Conservation (phyloP, 2,888 invertebrate species). For the Acleris cristana region DNA sequence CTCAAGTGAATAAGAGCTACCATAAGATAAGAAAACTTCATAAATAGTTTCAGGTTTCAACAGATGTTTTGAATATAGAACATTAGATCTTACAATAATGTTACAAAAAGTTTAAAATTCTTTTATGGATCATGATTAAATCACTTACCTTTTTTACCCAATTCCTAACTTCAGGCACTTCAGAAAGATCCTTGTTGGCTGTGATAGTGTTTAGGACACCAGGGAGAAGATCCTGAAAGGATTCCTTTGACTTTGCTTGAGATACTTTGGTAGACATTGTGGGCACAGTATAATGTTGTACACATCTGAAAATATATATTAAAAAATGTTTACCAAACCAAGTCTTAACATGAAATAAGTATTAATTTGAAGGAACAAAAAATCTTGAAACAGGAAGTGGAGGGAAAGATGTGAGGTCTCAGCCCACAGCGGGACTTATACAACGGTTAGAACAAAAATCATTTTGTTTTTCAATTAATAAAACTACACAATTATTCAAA, state of each 20-base stretch:
- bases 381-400: background rate
- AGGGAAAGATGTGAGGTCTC: no score
- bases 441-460: no score
- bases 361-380: background rate
- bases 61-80: no score
- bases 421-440: no score
- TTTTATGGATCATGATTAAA: background rate
- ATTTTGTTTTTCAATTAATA: no score
- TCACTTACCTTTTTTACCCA: conserved; percentile 70
- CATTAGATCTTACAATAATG: no score
- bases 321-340: background rate
- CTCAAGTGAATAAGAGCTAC: no score
- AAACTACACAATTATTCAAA: no score
- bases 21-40: no score
- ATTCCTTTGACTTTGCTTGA: conserved; percentile 59
- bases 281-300: conserved; percentile 15
- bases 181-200: conserved; percentile 54
- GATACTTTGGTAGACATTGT: conserved; percentile 59
- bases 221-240: conserved; percentile 66
- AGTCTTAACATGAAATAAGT: background rate
- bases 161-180: conserved; percentile 60
- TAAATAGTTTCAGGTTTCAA: no score
- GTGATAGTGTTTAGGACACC: conserved; percentile 58
- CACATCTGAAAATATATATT: conserved; percentile 14
- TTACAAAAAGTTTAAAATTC: no score